Evolutionary conservation across 2,888 invertebrate genomes (phyloP), one percentile per base, ranked within the genome.

Genomic region (Calameuta pallipes): DNA sequence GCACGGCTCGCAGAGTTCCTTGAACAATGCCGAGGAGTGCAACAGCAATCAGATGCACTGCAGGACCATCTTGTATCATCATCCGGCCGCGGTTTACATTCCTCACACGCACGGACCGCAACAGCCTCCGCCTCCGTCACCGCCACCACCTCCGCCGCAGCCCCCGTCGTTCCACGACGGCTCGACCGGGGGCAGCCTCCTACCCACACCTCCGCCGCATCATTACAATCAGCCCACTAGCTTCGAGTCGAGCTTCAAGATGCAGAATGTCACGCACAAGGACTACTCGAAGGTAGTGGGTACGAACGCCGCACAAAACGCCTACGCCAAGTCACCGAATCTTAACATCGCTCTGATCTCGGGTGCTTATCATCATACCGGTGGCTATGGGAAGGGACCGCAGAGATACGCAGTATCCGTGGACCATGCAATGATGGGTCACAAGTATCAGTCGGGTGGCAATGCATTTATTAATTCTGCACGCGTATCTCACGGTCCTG

Each of bases 31-130:
- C 68, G 88, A 89, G n/a, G 90, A 89, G 69, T 83, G 83, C 73
- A 80, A 81, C 69, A 80, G 82, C 37, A 86, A 81, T 82, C 85
- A 85, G 77, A 86, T 90, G 86, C 89, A 89, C 71, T 89, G 90
- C 80, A 82, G 88, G 75, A 78, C 89, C 12, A 85, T 89, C 76
- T 82, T 90, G 36, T 90, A 90, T 82, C 87, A 90, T 82, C 87
- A 89, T 71, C 88, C 89, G 33, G 83, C 89, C 70, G 76, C 88
- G n/a, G 82, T 90, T 74, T 90, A 87, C 84, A 85, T 90, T 83
- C 87, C 88, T n/a, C 90, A 88, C 74, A 79, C 88, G 31, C 87
- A 85, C 75, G 82, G 41, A 41, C 41, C 41, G 41, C 41, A 15
- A 41, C 41, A 41, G 41, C 41, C 41, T 41, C 41, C 41, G 41